phyloP scores from a whole-genome alignment of 2,797 vertebrate species.

The Pelochelys cantorii region DNA sequence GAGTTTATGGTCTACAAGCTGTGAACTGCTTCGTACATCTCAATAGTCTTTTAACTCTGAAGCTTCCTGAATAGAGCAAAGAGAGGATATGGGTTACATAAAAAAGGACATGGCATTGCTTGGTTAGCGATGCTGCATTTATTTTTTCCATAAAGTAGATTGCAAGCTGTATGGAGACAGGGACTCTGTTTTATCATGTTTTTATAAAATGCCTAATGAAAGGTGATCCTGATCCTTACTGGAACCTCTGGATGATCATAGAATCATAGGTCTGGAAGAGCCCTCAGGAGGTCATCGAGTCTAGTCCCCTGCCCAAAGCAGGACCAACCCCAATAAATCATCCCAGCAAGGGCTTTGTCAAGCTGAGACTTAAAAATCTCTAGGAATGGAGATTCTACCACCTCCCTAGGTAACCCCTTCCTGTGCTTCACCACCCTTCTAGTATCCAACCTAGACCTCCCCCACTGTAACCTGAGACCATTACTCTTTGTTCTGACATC shows the following conservation, averaged over 20 bases:
- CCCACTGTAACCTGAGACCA: no score
- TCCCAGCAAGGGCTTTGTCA: no score
- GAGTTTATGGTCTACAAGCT: constrained; percentile 37
- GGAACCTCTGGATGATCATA: neutral
- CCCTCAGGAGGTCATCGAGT: no score
- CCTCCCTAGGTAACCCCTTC: no score
- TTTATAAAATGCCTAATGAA: constrained; percentile 29
- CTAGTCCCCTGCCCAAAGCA: no score
- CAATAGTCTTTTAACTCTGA: neutral
- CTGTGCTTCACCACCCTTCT: no score
- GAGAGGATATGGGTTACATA: neutral
- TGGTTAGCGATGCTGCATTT: neutral
- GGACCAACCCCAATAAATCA: no score
- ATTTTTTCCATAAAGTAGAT: neutral
- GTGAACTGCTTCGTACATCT: constrained; percentile 39
- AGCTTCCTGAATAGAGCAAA: neutral
- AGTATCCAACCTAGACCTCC: no score
- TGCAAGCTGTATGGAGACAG: neutral
- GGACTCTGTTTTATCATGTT: neutral
- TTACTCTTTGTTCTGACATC: no score
- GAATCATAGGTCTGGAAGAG: no score
- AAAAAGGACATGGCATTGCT: neutral
- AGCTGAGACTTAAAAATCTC: no score
- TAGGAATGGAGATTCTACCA: no score
- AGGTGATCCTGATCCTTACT: neutral